Percentiles rank a stretch among this genome's conserved stretches.
Conservation (phyloP, 2,797 vertebrate genomes). For the Ctenosaura bakeri region DNA sequence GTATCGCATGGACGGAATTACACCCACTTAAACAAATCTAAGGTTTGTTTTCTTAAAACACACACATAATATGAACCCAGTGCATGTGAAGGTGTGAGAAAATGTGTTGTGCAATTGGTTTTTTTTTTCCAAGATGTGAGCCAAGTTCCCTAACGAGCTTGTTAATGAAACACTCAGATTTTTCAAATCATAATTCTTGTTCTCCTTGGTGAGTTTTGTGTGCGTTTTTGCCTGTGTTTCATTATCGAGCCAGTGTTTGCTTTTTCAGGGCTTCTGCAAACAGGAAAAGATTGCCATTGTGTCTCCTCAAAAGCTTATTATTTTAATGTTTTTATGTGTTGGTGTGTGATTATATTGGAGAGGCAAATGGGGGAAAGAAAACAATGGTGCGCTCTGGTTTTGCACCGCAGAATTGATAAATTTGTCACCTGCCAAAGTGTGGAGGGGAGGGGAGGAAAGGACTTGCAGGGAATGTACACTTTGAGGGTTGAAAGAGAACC, state of each 20-base stretch:
- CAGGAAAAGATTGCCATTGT: conserved; percentile 58
- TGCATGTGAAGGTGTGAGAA: conserved; percentile 46
- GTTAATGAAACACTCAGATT: conserved; percentile 44
- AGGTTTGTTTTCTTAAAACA: conserved; percentile 14
- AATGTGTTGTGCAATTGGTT: conserved; percentile 47
- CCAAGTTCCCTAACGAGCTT: conserved; percentile 55
- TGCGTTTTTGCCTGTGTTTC: conserved; percentile 22
- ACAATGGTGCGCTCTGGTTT: conserved; percentile 44
- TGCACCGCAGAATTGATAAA: conserved; percentile 39
- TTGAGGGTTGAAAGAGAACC: background rate
- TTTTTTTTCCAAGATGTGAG: conserved; percentile 50
- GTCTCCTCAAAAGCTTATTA: conserved; percentile 53
- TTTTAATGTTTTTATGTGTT: conserved; percentile 22
- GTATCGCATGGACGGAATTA: background rate
- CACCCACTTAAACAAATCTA: background rate
- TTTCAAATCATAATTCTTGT: background rate
- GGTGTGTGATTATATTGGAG: conserved; percentile 34
- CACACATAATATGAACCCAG: background rate
- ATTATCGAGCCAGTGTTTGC: conserved; percentile 52
- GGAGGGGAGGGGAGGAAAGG: conserved; percentile 37
- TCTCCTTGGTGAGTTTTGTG: background rate
- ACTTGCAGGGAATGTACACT: background rate
- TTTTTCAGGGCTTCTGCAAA: conserved; percentile 58
- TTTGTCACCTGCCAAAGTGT: conserved; percentile 21
- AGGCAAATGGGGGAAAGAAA: conserved; percentile 43